phyloP scores from a whole-genome alignment of 2,888 invertebrate species.

The Plutella xylostella region DNA sequence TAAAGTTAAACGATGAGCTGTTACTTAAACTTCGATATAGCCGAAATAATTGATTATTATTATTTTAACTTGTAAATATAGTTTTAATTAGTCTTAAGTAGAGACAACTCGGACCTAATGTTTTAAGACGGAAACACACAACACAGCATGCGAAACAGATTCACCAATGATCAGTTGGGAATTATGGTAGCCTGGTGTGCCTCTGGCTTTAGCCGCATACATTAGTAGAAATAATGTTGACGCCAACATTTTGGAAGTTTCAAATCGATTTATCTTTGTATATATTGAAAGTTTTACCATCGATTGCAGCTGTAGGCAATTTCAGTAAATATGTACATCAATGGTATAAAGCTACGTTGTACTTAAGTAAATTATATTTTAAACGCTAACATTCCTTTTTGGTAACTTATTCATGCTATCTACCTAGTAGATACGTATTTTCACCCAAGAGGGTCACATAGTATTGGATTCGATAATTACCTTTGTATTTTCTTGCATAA shows the following conservation, averaged over 20 bases:
- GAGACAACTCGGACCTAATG: slow-evolving; percentile 58
- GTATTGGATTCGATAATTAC: too few relatives aligned
- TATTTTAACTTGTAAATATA: slow-evolving; percentile 62
- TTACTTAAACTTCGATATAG: slow-evolving; percentile 36
- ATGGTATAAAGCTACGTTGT: slow-evolving; percentile 34
- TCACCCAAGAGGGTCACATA: background rate
- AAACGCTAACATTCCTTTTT: slow-evolving; percentile 65
- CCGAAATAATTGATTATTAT: slow-evolving; percentile 45
- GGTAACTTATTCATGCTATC: too few relatives aligned
- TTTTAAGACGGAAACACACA: background rate
- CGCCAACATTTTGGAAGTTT: slow-evolving; percentile 57
- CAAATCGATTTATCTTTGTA: slow-evolving; percentile 51
- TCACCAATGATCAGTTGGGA: background rate
- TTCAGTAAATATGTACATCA: slow-evolving; percentile 22
- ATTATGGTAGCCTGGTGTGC: background rate
- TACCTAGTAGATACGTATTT: background rate
- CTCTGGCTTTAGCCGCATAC: slow-evolving; percentile 39
- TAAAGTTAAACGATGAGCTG: slow-evolving; percentile 41
- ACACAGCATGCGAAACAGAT: background rate
- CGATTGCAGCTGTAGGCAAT: slow-evolving; percentile 36
- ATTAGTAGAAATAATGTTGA: slow-evolving; percentile 63
- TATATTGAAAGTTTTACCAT: slow-evolving; percentile 49
- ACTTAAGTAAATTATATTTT: slow-evolving; percentile 45
- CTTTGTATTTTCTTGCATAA: too few relatives aligned
- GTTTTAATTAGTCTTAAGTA: slow-evolving; percentile 53